Evolutionary conservation across 2,888 invertebrate species (phyloP), one percentile per base, ranked within the genome.

Genomic region (Megaustenia siamemsis): DNA sequence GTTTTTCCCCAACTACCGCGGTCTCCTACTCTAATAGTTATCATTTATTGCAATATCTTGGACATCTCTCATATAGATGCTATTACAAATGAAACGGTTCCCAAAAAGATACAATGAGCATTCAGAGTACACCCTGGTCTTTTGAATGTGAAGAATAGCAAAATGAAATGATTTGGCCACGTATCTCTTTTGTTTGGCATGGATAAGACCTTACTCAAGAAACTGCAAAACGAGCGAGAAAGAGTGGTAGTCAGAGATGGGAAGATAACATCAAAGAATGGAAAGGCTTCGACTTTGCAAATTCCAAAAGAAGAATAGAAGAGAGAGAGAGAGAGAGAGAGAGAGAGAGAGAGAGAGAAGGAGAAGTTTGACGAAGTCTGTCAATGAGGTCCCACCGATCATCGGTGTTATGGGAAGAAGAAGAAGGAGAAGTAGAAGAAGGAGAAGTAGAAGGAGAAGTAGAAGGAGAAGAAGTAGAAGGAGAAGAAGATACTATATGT

Each of bases 281-380:
- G n/a, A n/a, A n/a, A n/a, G n/a, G n/a, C n/a, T n/a, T n/a, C n/a
- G n/a, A n/a, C n/a, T n/a, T n/a, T n/a, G n/a, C n/a, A n/a, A n/a
- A n/a, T n/a, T n/a, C n/a, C n/a, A n/a, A n/a, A n/a, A n/a, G n/a
- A n/a, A n/a, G n/a, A n/a, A n/a, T n/a, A n/a, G n/a, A n/a, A n/a
- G n/a, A n/a, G n/a, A n/a, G n/a, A n/a, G n/a, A n/a, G n/a, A n/a
- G n/a, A n/a, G 56, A 56, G n/a, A n/a, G n/a, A 56, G 56, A 56
- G n/a, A n/a, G n/a, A 56, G 56, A 56, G n/a, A n/a, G n/a, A 56
- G 56, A 56, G n/a, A n/a, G n/a, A 56, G 56, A 56, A 56, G 56
- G n/a, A 56, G 56, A 56, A n/a, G n/a, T n/a, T n/a, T n/a, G n/a
- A n/a, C n/a, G n/a, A n/a, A n/a, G n/a, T n/a, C n/a, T n/a, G n/a